phyloP scores from a whole-genome alignment of 64 coral and sea anemone species.

The Catalaphyllia jardinei region DNA sequence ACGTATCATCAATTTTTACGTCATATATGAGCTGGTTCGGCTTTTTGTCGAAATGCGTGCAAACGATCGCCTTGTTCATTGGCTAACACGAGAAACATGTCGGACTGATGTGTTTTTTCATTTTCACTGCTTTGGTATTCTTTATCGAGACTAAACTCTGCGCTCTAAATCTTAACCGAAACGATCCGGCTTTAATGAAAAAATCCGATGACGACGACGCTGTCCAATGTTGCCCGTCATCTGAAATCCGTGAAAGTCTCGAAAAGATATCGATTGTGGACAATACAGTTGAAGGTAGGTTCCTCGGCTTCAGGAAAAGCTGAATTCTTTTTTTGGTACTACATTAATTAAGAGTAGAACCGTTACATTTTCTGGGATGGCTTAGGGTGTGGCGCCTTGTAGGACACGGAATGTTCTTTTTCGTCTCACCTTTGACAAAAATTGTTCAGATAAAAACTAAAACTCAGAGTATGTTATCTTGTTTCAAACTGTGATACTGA shows the following conservation, averaged over 20 bases:
- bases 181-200: conserved; percentile 14
- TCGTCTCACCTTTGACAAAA: too few relatives aligned
- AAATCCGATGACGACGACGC: conserved; percentile 22
- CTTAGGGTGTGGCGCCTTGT: too few relatives aligned
- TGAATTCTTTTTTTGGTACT: neutral
- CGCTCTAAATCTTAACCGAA: neutral
- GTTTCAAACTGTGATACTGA: too few relatives aligned
- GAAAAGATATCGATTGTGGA: conserved; percentile 34
- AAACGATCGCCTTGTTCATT: neutral
- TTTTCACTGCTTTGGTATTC: conserved; percentile 17
- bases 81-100: neutral
- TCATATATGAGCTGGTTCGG: neutral
- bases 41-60: neutral
- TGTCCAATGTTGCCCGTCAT: conserved; percentile 11
- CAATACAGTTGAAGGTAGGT: neutral
- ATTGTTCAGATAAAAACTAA: too few relatives aligned
- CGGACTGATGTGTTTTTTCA: conserved; percentile 26
- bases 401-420: too few relatives aligned
- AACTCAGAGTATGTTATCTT: too few relatives aligned
- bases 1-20: neutral
- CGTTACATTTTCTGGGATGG: too few relatives aligned
- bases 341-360: too few relatives aligned
- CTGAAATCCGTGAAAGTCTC: conserved; percentile 12
- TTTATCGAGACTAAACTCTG: conserved; percentile 24
- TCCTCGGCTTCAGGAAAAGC: neutral